Conservation (phyloP, 37 sponge, comb jelly and placozoan species). For the Beroe ovata region DNA sequence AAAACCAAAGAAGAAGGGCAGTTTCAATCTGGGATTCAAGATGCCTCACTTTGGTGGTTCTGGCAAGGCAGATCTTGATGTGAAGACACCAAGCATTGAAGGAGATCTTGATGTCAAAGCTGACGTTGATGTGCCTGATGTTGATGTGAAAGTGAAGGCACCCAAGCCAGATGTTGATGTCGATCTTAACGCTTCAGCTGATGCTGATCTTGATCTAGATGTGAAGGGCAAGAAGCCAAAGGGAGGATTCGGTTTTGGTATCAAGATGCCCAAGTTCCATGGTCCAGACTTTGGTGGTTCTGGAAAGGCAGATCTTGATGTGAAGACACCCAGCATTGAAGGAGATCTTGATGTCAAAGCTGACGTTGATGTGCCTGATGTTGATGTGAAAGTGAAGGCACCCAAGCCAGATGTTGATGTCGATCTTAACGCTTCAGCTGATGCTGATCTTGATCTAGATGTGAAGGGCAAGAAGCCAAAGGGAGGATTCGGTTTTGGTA, state of each 20-base stretch:
- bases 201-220: conserved; percentile 28
- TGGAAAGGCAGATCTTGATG: not conserved
- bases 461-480: conserved; percentile 1
- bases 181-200: conserved; percentile 4
- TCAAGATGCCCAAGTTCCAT: conserved; percentile 31
- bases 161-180: conserved; percentile 12
- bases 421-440: not conserved
- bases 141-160: conserved; percentile 8
- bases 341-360: not conserved
- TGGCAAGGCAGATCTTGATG: conserved; percentile 30
- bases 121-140: conserved; percentile 33
- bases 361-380: conserved; percentile 23
- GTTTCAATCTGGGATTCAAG: conserved; percentile 16
- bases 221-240: conserved; percentile 4
- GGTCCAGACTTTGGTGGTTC: conserved; percentile 1
- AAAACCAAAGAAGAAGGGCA: conserved; percentile 7
- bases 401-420: not conserved
- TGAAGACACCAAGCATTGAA: conserved; percentile 3
- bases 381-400: conserved; percentile 9
- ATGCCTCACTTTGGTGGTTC: not conserved
- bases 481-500: not conserved
- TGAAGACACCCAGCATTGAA: conserved; percentile 4
- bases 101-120: conserved; percentile 26
- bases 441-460: too few relatives aligned
- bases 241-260: conserved; percentile 28